Percentiles rank a stretch among this genome's conserved stretches.
Evolutionary conservation across 2,113 vertebrate species (phyloP).

Genomic region (Passer montanus): DNA sequence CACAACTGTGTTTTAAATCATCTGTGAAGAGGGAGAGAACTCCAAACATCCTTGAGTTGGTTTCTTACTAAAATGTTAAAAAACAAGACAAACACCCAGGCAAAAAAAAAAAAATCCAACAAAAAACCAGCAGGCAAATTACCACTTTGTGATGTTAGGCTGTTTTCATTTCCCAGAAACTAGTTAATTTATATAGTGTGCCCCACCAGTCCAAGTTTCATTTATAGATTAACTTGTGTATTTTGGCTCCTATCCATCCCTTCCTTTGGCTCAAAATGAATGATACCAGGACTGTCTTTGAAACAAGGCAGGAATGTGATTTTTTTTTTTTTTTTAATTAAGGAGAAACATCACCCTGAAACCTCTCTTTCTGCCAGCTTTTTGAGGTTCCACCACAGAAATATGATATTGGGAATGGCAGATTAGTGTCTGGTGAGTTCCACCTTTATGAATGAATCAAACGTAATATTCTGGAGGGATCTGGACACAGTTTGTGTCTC

Average conservation of each 20-base stretch:
- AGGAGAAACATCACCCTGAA: constrained; percentile 72
- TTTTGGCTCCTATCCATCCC: constrained; percentile 78
- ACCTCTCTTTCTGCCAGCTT: constrained; percentile 72
- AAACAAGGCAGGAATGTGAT: constrained; percentile 79
- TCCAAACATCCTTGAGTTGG: neutral
- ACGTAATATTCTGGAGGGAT: neutral
- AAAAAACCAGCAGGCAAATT: neutral
- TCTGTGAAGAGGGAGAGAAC: neutral
- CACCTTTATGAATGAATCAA: neutral
- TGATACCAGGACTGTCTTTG: constrained; percentile 74
- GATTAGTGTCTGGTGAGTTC: neutral
- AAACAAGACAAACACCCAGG: neutral
- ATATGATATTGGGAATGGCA: constrained; percentile 26
- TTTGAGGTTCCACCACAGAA: constrained; percentile 46
- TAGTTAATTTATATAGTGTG: neutral
- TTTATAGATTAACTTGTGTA: constrained; percentile 35
- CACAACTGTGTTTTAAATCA: neutral
- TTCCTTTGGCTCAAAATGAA: constrained; percentile 75
- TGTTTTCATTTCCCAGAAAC: constrained; percentile 32
- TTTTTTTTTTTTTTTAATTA: constrained; percentile 49
- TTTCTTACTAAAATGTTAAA: neutral
- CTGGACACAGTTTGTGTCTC: neutral
- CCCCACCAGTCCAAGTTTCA: neutral
- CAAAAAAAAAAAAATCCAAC: neutral
- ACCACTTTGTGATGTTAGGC: neutral